phyloP scores from a whole-genome alignment of 2,888 invertebrate genomes.

The Pterostichus niger region DNA sequence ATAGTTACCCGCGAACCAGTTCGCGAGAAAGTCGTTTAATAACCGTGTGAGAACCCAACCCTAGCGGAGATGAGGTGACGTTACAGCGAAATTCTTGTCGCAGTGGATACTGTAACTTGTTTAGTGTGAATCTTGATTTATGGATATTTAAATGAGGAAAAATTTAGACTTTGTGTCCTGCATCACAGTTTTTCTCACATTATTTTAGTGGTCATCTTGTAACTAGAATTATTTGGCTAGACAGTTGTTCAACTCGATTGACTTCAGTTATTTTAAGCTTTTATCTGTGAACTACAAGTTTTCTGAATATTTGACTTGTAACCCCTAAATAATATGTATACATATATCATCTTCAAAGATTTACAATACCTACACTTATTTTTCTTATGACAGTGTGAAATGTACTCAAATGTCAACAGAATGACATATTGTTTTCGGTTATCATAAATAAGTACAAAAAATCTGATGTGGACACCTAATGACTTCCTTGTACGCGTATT shows the following conservation, averaged over 20 bases:
- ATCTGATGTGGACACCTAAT: too few relatives aligned
- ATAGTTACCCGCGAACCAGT: constrained; percentile 19
- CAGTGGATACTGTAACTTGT: constrained; percentile 37
- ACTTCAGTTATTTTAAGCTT: neutral
- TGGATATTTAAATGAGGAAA: constrained; percentile 9
- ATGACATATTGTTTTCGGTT: too few relatives aligned
- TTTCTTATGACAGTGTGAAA: too few relatives aligned
- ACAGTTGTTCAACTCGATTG: constrained; percentile 1
- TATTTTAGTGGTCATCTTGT: neutral
- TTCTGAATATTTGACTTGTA: too few relatives aligned
- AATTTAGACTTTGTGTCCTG: neutral
- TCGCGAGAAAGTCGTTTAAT: constrained; percentile 26
- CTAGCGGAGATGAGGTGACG: too few relatives aligned
- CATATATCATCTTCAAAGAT: too few relatives aligned
- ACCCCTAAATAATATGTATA: too few relatives aligned
- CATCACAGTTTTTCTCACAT: neutral
- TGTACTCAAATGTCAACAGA: too few relatives aligned
- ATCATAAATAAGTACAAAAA: too few relatives aligned
- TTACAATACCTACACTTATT: too few relatives aligned
- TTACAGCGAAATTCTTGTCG: neutral
- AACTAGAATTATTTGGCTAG: neutral
- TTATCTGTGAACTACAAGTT: too few relatives aligned
- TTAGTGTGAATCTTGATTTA: neutral
- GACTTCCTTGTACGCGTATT: too few relatives aligned
- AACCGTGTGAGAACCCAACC: constrained; percentile 12